Percentiles rank a stretch among this genome's conserved stretches.
These are phyloP conservation scores for Acanthornis magna DNA, from an alignment of 2,797 vertebrate genomes.

Conservation along the genomic window DNA sequence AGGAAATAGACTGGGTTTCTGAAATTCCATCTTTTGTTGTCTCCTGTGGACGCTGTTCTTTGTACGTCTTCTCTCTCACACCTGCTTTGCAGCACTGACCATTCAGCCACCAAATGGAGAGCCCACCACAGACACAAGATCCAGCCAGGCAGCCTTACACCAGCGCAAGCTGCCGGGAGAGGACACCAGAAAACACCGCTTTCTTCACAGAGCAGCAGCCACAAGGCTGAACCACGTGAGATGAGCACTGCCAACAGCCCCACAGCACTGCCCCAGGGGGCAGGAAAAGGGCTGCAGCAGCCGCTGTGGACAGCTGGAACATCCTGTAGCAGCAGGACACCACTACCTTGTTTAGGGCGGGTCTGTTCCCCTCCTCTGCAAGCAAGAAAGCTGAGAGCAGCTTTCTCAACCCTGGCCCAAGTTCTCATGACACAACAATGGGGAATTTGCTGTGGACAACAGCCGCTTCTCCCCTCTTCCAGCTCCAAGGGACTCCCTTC, in stretches of 20 bases:
- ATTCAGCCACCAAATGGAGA: not conserved
- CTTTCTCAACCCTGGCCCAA: not conserved
- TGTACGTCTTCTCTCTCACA: not conserved
- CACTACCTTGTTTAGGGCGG: no score
- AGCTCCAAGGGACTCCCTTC: rapidly evolving
- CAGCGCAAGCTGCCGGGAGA: rapidly evolving
- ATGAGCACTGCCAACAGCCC: not conserved
- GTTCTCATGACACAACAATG: rapidly evolving
- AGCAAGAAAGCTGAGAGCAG: not conserved
- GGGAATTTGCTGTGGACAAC: not conserved
- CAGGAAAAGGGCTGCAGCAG: not conserved
- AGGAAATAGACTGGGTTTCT: not conserved
- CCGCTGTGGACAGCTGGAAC: not conserved
- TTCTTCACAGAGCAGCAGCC: rapidly evolving
- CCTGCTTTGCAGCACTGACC: not conserved
- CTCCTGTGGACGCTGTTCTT: rapidly evolving
- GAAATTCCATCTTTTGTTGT: not conserved
- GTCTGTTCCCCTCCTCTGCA: not conserved
- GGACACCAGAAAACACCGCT: not conserved
- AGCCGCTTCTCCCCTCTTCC: not conserved
- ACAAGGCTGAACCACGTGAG: rapidly evolving
- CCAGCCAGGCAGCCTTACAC: not conserved
- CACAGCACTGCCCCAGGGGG: rapidly evolving
- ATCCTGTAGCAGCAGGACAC: not conserved
- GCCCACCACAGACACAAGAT: not conserved